Evolutionary conservation across 92 coral and sea anemone species (phyloP).

Genomic region (Muricea muricata): DNA sequence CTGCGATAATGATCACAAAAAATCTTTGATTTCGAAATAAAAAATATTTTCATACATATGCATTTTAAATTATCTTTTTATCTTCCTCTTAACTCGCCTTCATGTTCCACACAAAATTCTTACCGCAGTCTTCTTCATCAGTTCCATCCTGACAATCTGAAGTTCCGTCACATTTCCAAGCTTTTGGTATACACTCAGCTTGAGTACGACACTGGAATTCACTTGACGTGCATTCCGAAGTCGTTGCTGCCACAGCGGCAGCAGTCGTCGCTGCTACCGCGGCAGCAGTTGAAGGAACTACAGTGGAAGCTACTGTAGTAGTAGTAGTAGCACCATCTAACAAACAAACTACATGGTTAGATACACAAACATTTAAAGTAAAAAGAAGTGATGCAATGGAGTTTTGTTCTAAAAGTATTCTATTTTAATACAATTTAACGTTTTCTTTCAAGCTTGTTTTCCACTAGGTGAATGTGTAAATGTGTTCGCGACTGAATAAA

Average conservation of each 20-base stretch:
- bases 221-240: neutral
- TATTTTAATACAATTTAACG: too few species aligned
- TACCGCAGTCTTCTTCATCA: constrained; percentile 22
- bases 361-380: neutral
- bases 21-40: too few species aligned
- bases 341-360: neutral
- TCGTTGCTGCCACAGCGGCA: neutral
- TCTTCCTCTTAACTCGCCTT: too few species aligned
- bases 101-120: neutral
- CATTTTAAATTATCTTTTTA: too few species aligned
- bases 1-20: too few species aligned
- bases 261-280: neutral
- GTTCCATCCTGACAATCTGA: constrained; percentile 21
- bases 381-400: neutral
- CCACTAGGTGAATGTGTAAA: too few species aligned
- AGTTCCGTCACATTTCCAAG: constrained; percentile 30
- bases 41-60: too few species aligned
- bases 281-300: neutral
- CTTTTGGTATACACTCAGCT: constrained; percentile 1
- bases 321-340: neutral
- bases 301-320: neutral
- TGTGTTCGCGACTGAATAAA: too few species aligned
- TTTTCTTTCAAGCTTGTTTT: too few species aligned
- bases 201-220: constrained; percentile 12
- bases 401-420: too few species aligned